Evolutionary conservation across 2,888 invertebrate species (phyloP).

Genomic region (Noctua pronuba): DNA sequence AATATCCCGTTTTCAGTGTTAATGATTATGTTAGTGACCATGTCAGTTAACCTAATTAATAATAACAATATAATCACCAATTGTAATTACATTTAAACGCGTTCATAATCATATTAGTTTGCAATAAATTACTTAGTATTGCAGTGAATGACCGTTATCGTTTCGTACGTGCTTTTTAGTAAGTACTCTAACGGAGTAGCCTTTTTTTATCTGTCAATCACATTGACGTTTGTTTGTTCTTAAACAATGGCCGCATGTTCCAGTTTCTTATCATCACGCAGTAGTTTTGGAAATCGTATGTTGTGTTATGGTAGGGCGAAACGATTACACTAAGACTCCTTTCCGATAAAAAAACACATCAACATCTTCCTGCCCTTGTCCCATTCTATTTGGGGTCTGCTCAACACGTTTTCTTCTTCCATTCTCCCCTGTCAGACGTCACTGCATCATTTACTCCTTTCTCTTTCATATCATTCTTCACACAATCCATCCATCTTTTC

Average conservation of each 20-base stretch:
- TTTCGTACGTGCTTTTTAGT: conserved; percentile 33
- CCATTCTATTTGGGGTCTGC: no score
- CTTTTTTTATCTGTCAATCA: conserved; percentile 24
- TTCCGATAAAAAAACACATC: not conserved
- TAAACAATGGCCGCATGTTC: conserved; percentile 32
- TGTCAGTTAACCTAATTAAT: no score
- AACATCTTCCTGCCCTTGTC: no score
- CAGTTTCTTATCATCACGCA: conserved; percentile 6
- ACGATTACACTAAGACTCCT: not conserved
- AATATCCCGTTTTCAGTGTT: no score
- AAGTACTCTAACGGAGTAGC: no score
- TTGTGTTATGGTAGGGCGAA: not conserved
- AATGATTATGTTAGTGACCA: no score
- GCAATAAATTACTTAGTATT: conserved; percentile 21
- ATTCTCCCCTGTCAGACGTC: no score
- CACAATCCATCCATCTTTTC: no score
- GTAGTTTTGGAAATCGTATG: not conserved
- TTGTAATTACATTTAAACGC: conserved; percentile 10
- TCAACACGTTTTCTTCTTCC: no score
- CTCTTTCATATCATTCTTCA: no score
- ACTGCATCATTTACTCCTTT: no score
- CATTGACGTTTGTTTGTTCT: conserved; percentile 36
- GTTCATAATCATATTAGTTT: not conserved
- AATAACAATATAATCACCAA: not conserved
- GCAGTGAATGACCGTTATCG: conserved; percentile 22